Evolutionary conservation across 2,797 vertebrate genomes (phyloP).

Genomic region (Rhadinocentrus ornatus): DNA sequence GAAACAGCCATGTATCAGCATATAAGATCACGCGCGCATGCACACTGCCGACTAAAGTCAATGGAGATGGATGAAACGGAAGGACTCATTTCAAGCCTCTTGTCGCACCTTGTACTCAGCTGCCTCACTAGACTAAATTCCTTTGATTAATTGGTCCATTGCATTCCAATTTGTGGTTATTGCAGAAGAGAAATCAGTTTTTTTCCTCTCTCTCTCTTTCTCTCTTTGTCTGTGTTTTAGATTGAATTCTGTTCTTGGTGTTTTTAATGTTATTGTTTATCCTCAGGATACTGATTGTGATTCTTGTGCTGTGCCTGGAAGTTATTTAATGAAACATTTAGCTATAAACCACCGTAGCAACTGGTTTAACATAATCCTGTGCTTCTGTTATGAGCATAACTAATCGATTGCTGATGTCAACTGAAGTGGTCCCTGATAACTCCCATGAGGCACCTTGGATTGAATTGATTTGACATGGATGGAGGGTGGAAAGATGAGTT

Average conservation of each 20-base stretch:
- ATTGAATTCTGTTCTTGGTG: conserved; percentile 36
- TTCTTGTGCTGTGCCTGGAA: conserved; percentile 1
- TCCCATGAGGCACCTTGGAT: conserved; percentile 30
- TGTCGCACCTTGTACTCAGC: conserved; percentile 67
- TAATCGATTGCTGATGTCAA: conserved; percentile 56
- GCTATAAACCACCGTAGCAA: conserved; percentile 14
- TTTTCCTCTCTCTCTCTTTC: neutral
- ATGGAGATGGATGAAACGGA: conserved; percentile 64
- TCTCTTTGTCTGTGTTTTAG: conserved; percentile 3
- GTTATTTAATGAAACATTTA: conserved; percentile 46
- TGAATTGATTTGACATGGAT: conserved; percentile 53
- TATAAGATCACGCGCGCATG: conserved; percentile 25
- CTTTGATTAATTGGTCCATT: conserved; percentile 73
- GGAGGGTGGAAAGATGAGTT: conserved; percentile 1
- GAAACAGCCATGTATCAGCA: conserved; percentile 63
- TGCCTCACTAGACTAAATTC: conserved; percentile 45
- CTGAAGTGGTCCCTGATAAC: conserved; percentile 34
- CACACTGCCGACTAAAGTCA: conserved; percentile 37
- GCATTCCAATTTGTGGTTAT: conserved; percentile 70
- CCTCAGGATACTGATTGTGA: conserved; percentile 29
- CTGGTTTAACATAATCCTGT: conserved; percentile 40
- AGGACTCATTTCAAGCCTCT: conserved; percentile 67
- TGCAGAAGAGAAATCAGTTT: conserved; percentile 38
- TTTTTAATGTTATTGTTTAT: conserved; percentile 41
- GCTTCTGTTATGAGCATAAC: conserved; percentile 52